Conservation (phyloP, 2,797 vertebrate genomes). For the Sebastes trivittatus region DNA sequence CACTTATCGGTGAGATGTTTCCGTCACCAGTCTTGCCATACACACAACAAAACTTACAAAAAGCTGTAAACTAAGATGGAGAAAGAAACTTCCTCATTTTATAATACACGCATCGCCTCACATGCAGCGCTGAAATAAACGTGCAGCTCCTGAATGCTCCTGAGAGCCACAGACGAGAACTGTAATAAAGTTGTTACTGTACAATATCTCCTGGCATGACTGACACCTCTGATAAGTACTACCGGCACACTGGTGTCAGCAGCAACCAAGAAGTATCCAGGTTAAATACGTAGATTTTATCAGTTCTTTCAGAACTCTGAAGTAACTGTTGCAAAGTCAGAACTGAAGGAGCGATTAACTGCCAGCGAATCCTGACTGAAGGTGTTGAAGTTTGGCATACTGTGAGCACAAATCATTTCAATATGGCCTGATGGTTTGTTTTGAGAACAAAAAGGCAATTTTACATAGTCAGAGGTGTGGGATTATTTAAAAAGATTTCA, state of each 20-base stretch:
- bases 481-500: neutral
- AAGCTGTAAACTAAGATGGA: neutral
- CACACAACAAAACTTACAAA: neutral
- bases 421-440: neutral
- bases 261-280: neutral
- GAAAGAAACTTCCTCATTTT: slow-evolving; percentile 8
- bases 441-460: neutral
- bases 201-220: neutral
- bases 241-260: too few species aligned
- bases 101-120: neutral
- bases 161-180: too few species aligned
- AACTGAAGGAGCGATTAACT: neutral
- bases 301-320: neutral
- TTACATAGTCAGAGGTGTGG: neutral
- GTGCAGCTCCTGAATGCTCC: neutral
- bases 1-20: neutral
- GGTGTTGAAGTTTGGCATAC: neutral
- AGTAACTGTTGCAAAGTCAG: neutral
- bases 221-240: neutral
- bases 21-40: neutral
- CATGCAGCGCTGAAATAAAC: neutral
- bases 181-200: neutral
- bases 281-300: neutral
- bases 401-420: neutral
- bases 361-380: neutral